Conservation (phyloP, 2,797 vertebrate species). For the Graptemys geographica region DNA sequence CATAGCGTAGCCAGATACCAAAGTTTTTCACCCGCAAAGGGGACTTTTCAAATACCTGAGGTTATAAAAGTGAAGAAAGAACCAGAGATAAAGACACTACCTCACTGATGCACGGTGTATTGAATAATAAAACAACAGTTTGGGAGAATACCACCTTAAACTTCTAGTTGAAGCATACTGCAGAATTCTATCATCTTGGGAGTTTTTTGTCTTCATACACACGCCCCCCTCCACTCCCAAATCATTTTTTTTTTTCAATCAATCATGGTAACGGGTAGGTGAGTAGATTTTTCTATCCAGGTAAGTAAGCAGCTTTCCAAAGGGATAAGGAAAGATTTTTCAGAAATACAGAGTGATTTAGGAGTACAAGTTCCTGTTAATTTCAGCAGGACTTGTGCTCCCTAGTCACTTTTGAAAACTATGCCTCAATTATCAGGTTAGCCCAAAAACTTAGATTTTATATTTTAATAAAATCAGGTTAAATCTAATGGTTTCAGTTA, state of each 20-base stretch:
- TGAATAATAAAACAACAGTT: neutral
- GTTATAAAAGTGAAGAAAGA: neutral
- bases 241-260: neutral
- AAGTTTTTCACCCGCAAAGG: slow-evolving; percentile 97
- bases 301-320: neutral
- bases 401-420: neutral
- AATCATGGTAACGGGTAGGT: neutral
- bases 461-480: too few relatives aligned
- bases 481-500: neutral
- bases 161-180: rapidly evolving
- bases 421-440: neutral
- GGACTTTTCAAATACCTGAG: slow-evolving; percentile 94
- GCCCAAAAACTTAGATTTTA: too few relatives aligned
- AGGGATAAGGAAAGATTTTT: neutral
- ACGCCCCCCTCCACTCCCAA: neutral
- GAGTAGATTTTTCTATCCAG: neutral
- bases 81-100: neutral
- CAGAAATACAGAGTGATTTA: neutral
- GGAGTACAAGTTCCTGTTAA: neutral
- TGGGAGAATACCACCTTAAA: neutral
- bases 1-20: slow-evolving; percentile 98
- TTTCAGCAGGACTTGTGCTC: neutral
- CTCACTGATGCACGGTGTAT: neutral
- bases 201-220: rapidly evolving
- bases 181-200: rapidly evolving